A percentile compares a stretch with the other conserved stretches of the same genome.
Evolutionary conservation across 2,113 vertebrate species (phyloP).

Genomic region (Ginglymostoma cirratum): DNA sequence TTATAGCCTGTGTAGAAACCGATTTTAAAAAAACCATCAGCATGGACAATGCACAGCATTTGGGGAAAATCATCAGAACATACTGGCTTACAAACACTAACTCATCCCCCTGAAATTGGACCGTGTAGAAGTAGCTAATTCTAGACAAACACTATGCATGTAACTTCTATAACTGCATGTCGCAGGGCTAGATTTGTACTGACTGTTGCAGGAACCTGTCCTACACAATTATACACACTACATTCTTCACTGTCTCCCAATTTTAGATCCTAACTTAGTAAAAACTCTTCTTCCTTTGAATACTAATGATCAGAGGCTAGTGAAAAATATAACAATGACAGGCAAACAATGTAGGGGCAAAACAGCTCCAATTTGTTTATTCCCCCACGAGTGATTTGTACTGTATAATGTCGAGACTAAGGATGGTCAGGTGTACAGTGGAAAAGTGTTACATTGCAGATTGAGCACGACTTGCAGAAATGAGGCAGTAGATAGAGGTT

Average conservation of each 20-base stretch:
- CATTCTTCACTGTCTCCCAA: not conserved
- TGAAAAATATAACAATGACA: not conserved
- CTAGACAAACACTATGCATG: not conserved
- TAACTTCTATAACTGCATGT: not conserved
- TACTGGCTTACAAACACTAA: not conserved
- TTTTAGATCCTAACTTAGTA: not conserved
- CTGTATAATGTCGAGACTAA: not conserved
- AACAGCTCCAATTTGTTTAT: not conserved
- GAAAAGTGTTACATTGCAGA: not conserved
- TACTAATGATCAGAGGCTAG: not conserved
- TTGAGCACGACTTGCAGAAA: not conserved
- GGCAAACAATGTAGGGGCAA: not conserved
- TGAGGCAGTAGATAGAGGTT: not conserved
- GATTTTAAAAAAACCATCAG: not conserved
- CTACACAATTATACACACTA: not conserved
- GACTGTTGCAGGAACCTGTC: not conserved
- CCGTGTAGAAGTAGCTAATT: not conserved
- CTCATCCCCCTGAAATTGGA: not conserved
- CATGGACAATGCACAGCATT: not conserved
- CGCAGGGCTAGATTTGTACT: too few species aligned
- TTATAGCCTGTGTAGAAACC: conserved; percentile 56
- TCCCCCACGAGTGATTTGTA: not conserved
- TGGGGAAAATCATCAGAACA: not conserved
- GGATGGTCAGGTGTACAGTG: not conserved
- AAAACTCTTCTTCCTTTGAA: not conserved